Percentiles rank a stretch among this genome's conserved stretches.
Evolutionary conservation across 2,113 vertebrate species (phyloP).

Genomic region (Gallinago paraguaiae): DNA sequence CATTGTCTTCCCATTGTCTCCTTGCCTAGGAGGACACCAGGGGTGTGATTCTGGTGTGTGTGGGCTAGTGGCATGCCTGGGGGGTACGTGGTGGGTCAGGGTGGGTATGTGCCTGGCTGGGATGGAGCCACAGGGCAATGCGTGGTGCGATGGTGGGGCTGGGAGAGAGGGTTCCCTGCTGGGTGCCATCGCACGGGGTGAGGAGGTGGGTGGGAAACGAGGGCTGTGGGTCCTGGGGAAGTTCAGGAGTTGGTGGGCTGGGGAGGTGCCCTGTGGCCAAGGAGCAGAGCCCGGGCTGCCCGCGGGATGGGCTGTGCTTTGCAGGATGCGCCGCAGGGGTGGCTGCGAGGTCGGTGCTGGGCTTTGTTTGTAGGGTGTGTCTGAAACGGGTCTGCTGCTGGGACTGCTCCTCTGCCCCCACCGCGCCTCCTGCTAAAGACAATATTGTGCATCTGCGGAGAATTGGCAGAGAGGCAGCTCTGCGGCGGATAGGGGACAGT

Average conservation of each 20-base stretch:
- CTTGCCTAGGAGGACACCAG: neutral
- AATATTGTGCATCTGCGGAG: neutral
- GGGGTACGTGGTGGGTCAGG: too few species aligned
- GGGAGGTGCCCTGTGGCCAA: neutral
- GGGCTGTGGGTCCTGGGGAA: neutral
- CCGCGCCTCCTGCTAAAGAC: neutral
- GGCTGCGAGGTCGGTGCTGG: neutral
- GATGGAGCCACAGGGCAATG: neutral
- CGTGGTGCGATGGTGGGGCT: neutral
- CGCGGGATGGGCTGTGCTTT: neutral
- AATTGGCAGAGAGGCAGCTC: neutral
- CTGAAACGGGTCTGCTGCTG: neutral
- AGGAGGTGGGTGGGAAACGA: neutral
- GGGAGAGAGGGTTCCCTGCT: rapidly evolving
- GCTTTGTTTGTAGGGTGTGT: neutral
- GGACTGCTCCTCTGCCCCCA: neutral
- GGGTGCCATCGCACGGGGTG: neutral
- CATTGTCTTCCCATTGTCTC: neutral
- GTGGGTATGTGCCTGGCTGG: too few species aligned
- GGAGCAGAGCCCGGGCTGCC: neutral
- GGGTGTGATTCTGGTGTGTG: rapidly evolving
- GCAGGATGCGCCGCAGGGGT: rapidly evolving
- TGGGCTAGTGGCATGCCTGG: rapidly evolving
- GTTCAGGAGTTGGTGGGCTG: neutral
- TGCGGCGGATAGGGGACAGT: rapidly evolving